Base-by-base conservation (phyloP, 2,113 vertebrate genomes). In the Saccopteryx leptura region DNA sequence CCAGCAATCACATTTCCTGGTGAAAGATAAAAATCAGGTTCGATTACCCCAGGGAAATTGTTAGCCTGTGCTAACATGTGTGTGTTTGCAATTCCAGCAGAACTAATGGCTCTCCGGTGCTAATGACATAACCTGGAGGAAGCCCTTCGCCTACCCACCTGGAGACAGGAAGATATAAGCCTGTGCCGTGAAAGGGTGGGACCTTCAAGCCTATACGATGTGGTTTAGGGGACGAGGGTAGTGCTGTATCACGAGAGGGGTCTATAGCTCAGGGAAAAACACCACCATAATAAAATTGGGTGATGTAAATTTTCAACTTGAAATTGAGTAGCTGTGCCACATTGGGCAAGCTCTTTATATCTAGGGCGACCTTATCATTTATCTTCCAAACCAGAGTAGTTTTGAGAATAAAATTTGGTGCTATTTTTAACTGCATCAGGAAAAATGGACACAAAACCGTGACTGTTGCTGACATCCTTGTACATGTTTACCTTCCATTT, bases 11-110 rank as follows among this genome's bases (percentile, higher is more conserved):
- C 13, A 2, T 94, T 98, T 97, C 94, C 88, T 17, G 78, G 75
- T 61, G 80, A 96, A 92, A 46, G 96, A 95, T 96, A 98, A 97
- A 98, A 96, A 33, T 69, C 85, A 93, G 86, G 13, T 84, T 96
- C 81, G 52, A 90, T 95, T 96, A 79, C 74, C 97, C 28, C 5
- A 91, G 78, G 93, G 94, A 98, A 97, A 97, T 95, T 93, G 58
- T 95, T 96, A 91, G 80, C 96, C 94, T 71, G 58, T 97, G 85
- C 75, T 92, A 88, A 88, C 88, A 28, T 76, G 94, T 90, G 88
- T 60, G 54, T 94, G 21, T 87, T 97, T 96, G 68, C 63, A 33
- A 33, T 95, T 87, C 86, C 60, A 93, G 80, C n/a, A 90, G 71
- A 82, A 90, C 60, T 84, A 97, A 96, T 94, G 94, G 92, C 91